Conservation (phyloP, 2,113 vertebrate genomes). For the Corvus cornix region DNA sequence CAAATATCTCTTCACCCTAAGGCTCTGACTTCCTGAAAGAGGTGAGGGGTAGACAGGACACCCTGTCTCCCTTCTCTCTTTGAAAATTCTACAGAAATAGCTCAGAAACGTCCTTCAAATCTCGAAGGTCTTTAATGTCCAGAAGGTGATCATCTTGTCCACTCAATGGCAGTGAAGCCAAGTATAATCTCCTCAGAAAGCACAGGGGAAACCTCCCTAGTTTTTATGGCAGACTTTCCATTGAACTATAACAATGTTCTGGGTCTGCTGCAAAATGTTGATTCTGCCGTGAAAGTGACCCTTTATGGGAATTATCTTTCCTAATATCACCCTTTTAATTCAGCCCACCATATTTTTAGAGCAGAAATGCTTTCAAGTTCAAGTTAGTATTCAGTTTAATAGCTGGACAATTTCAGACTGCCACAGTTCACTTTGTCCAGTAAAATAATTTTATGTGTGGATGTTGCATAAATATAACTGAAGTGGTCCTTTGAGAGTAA, state of each 20-base stretch:
- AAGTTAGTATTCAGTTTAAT: neutral
- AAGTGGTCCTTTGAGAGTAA: neutral
- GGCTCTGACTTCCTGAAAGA: neutral
- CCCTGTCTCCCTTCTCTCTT: rapidly evolving
- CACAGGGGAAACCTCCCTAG: neutral
- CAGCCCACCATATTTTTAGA: neutral
- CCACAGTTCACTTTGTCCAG: neutral
- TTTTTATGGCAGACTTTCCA: neutral
- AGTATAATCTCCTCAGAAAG: neutral
- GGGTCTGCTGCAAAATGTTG: neutral
- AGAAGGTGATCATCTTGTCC: neutral
- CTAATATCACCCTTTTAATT: neutral
- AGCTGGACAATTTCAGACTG: neutral
- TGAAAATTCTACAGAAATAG: neutral
- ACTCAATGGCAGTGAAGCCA: neutral
- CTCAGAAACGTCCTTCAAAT: neutral
- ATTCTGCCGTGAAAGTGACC: neutral
- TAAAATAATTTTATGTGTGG: neutral
- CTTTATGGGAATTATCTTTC: neutral
- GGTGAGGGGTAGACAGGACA: neutral
- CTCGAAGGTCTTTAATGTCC: neutral
- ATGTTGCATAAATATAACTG: neutral
- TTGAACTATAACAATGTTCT: neutral
- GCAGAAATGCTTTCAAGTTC: neutral
- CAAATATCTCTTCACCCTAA: neutral